phyloP scores from a whole-genome alignment of 1,140 invertebrate genomes.

The Notospermus geniculatus region DNA sequence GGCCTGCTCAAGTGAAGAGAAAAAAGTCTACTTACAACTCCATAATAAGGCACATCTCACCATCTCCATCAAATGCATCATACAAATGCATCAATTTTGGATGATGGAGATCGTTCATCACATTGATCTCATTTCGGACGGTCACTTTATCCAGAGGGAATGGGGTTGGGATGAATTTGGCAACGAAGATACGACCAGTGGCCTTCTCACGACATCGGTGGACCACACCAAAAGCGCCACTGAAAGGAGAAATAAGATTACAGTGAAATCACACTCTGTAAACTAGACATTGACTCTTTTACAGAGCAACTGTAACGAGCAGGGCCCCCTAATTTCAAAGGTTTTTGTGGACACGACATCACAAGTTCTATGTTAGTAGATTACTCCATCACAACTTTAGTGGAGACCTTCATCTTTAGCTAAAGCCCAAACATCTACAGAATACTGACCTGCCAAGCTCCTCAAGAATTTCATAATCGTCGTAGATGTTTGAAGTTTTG shows the following conservation, averaged over 20 bases:
- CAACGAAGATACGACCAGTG: slow-evolving; percentile 96
- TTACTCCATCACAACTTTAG: neutral
- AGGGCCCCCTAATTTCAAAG: no score
- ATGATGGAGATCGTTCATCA: slow-evolving; percentile 99
- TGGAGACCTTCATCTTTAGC: neutral
- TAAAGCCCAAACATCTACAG: neutral
- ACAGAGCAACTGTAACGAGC: no score
- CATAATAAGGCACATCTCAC: slow-evolving; percentile 98
- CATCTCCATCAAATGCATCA: slow-evolving; percentile 93
- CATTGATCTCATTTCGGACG: slow-evolving; percentile 97
- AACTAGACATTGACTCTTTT: no score
- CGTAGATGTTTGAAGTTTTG: slow-evolving; percentile 90
- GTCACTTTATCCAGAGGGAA: slow-evolving; percentile 94
- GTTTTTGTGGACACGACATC: no score
- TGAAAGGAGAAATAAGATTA: slow-evolving; percentile 33
- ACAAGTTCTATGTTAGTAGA: no score
- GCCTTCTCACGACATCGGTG: slow-evolving; percentile 93
- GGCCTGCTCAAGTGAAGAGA: no score
- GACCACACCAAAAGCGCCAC: slow-evolving; percentile 96
- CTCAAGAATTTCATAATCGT: slow-evolving; percentile 97
- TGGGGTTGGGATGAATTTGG: slow-evolving; percentile 97
- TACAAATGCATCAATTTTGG: slow-evolving; percentile 96
- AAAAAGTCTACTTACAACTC: slow-evolving; percentile 86
- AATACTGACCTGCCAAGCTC: slow-evolving; percentile 87
- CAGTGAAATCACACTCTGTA: no score